Conservation (phyloP, 2,888 invertebrate genomes). For the Drosophila borborema region DNA sequence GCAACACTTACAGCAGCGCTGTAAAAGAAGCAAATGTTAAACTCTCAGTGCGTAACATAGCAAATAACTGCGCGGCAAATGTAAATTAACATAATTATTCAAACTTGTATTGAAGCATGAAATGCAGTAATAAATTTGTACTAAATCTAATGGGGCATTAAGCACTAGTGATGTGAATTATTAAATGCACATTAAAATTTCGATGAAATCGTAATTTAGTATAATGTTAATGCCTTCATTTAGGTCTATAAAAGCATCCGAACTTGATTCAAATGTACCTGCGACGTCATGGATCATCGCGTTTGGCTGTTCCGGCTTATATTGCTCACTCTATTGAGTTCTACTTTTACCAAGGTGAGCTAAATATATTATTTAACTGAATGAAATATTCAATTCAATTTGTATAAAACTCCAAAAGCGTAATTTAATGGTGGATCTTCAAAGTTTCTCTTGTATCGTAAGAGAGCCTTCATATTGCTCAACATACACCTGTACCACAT, state of each 20-base stretch:
- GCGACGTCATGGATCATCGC: conserved; percentile 22
- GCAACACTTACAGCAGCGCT: no score
- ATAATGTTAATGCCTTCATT: not conserved
- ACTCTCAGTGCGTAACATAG: not conserved
- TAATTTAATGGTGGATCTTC: conserved; percentile 3
- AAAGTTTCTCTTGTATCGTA: conserved; percentile 27
- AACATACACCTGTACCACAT: conserved; percentile 15
- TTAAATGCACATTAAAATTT: not conserved
- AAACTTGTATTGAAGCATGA: not conserved
- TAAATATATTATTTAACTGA: not conserved
- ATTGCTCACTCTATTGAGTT: not conserved
- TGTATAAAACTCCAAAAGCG: not conserved
- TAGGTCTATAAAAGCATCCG: conserved; percentile 10
- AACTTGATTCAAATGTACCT: not conserved
- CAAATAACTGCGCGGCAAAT: not conserved
- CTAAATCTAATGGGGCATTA: not conserved
- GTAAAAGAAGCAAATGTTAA: not conserved
- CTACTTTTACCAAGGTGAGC: conserved; percentile 6
- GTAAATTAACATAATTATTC: not conserved
- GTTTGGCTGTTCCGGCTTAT: not conserved
- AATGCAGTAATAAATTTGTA: not conserved
- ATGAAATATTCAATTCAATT: not conserved
- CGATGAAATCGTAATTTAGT: not conserved
- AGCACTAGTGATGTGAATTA: no score
- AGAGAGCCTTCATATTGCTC: not conserved